These are phyloP conservation scores for Neoaliturus tenellus DNA, from an alignment of 2,888 invertebrate species.

Conservation along the genomic window DNA sequence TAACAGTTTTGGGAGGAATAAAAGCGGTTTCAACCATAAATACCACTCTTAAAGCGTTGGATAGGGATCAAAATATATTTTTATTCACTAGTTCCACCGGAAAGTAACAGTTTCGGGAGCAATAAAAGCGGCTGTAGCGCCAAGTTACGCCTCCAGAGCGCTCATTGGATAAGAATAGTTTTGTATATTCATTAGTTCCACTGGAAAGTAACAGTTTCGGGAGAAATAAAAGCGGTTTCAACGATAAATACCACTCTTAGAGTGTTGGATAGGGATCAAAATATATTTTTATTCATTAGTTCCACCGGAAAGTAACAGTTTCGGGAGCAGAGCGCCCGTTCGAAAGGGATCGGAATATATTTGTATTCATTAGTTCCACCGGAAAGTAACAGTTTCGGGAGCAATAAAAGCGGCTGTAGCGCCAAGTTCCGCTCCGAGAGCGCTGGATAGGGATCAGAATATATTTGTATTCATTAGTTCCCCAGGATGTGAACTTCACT, in stretches of 20 bases:
- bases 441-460: neutral
- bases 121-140: neutral
- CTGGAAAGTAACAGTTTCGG: no score
- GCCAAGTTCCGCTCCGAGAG: neutral
- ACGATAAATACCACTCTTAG: neutral
- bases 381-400: no score
- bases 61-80: no score
- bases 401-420: no score
- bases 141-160: neutral
- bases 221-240: no score
- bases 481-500: neutral
- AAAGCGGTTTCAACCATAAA: no score
- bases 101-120: no score
- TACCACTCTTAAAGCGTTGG: no score
- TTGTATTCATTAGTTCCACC: constrained; percentile 2
- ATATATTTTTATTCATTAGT: constrained; percentile 18
- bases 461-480: constrained; percentile 17
- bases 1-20: no score
- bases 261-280: neutral
- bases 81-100: no score
- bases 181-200: neutral
- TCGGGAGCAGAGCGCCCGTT: neutral
- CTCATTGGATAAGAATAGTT: neutral
- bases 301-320: no score
- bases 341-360: neutral